Evolutionary conservation across 2,888 invertebrate genomes (phyloP), one percentile per base, ranked within the genome.

Genomic region (Clunio marinus): DNA sequence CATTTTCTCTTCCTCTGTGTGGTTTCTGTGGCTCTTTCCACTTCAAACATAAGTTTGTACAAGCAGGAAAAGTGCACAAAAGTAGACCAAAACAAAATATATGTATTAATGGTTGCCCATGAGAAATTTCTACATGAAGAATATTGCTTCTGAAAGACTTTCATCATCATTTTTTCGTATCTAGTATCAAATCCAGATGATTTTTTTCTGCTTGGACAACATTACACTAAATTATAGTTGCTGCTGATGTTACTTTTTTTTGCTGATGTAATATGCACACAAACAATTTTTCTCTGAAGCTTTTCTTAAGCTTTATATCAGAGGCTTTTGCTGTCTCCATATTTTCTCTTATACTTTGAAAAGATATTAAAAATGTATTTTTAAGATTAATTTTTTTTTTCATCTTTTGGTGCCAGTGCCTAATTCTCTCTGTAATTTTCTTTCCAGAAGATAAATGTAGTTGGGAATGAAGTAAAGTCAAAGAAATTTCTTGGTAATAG

Each of bases 31-130:
- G n/a, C n/a, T n/a, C n/a, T n/a, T n/a, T n/a, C 4, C 10, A 32
- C 32, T 32, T 4, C 4, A 32, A 32, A 7, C 10, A 32, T 32
- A 32, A 7, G 10, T 32, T 32, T 32, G 32, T 7, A 32, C 32
- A 32, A 32, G 10, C 5, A 7, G 10, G 4, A 32, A 7, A 10
- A 4, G 57, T 57, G 57, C 27, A 22, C 8, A 24, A 1, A 7
- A 25, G 25, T 1, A 55, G 32, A 4, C 32, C 22, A 32, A 59
- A 20, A 28, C n/a, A 59, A 59, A 45, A 35, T 59, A 25, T 20
- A 59, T 59, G n/a, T n/a, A n/a, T n/a, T 35, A 59, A 59, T 59
- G 59, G 59, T 59, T 35, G 35, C 32, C 20, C 20, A 59, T 59
- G 59, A 59, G 32, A 59, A 59, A 59, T 59, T 59, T 10, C 32